Base-by-base conservation (phyloP, 2,888 invertebrate species). In the Anagyrus pseudococci region DNA sequence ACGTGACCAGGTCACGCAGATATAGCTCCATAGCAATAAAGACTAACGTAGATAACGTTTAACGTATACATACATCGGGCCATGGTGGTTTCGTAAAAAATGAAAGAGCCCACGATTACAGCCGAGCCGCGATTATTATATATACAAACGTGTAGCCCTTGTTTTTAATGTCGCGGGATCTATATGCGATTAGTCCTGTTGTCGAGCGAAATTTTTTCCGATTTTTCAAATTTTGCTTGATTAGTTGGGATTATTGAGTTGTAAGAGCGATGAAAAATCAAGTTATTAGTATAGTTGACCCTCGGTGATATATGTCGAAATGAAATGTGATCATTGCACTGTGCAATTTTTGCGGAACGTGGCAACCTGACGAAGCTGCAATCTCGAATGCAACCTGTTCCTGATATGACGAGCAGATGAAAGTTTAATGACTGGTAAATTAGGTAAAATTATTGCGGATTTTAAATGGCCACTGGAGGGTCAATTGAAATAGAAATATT, bases 11-110 rank as follows among this genome's bases (percentile, higher is more conserved):
- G 46, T 75, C 67, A 69, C 69, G 3, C 2, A 70, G 69, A 62
- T 71, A 71, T 70, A 73, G 68, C 69, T 68, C 58, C 64, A 74
- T 73, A 75, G 73, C 71, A 74, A 76, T 75, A 75, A 75, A 71
- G 61, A 70, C 65, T 68, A 67, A n/a, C 64, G 62, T 68, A 69
- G 71, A 70, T 72, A 40, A 57, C 23, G 8, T 50, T 47, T 56
- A 56, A 37, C 17, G 33, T 29, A 59, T 26, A 70, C 10, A 37
- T 37, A 8, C 15, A 37, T 37, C 33, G 15, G 72, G 75, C 77
- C 75, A 76, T 77, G 76, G 75, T 74, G 74, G 72, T 73, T 70
- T 72, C 72, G 67, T 71, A 65, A 67, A 60, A 73, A 62, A 59
- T 62, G 50, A 62, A 62, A 58, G 46, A 61, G 54, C 54, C 10